Conservation (phyloP, 2,797 vertebrate genomes). For the Sebastes iracundus region DNA sequence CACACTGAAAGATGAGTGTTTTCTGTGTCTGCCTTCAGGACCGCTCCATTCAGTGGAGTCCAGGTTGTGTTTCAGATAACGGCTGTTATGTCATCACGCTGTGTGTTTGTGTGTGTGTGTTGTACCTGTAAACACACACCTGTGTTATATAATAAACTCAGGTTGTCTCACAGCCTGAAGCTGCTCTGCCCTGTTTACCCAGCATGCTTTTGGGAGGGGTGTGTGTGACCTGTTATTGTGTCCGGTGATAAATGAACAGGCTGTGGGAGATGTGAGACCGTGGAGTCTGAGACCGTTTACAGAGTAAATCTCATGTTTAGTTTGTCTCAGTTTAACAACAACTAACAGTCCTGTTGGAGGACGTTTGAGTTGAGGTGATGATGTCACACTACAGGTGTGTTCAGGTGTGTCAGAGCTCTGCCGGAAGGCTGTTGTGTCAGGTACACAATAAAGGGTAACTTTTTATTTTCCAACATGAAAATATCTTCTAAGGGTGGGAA, state of each 20-base stretch:
- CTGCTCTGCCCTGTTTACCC: not conserved
- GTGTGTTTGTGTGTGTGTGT: conserved; percentile 1
- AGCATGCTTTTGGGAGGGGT: not conserved
- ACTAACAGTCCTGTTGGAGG: not conserved
- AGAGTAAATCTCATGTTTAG: not conserved
- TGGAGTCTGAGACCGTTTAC: not conserved
- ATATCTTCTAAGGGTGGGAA: no score
- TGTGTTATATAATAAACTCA: not conserved
- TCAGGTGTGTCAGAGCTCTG: not conserved
- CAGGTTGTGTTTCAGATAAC: not conserved
- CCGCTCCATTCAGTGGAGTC: conserved; percentile 6
- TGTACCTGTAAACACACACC: conserved; percentile 15
- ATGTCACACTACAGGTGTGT: not conserved
- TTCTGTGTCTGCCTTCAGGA: not conserved
- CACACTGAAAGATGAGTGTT: conserved; percentile 4
- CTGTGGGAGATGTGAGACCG: not conserved
- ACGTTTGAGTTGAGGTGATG: not conserved
- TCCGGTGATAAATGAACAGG: not conserved
- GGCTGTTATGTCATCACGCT: no score
- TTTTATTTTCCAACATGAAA: no score
- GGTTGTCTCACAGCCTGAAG: no score
- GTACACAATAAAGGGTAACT: no score
- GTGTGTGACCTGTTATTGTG: not conserved
- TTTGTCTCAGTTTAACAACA: not conserved
- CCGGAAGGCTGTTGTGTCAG: not conserved